These are phyloP conservation scores for Herpetotheres cachinnans DNA, from an alignment of 2,113 vertebrate genomes.

Conservation along the genomic window DNA sequence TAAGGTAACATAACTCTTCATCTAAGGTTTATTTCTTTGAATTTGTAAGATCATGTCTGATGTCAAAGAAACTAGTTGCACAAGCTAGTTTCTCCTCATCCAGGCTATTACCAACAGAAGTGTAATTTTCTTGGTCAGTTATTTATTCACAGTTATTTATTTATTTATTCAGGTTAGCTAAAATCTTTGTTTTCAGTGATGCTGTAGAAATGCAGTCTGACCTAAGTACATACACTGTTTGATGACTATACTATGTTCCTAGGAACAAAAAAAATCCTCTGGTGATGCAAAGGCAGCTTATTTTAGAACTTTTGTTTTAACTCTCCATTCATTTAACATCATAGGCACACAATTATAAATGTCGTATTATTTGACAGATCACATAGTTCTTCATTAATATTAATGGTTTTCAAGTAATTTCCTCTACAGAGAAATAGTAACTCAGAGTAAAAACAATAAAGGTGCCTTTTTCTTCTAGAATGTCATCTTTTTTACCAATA, in stretches of 20 bases:
- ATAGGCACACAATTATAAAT: neutral
- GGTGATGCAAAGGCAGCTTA: neutral
- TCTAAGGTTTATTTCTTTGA: neutral
- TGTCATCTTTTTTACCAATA: neutral
- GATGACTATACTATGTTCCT: neutral
- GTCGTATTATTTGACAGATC: neutral
- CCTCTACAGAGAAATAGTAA: neutral
- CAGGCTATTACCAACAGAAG: neutral
- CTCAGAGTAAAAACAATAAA: neutral
- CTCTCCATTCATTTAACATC: neutral
- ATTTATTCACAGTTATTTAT: neutral
- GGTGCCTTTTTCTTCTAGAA: neutral
- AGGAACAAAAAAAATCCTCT: neutral
- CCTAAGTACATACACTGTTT: neutral
- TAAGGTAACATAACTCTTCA: neutral
- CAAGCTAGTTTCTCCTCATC: neutral
- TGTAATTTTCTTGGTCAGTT: neutral
- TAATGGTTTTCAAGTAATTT: neutral
- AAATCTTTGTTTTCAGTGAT: neutral
- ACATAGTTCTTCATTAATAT: neutral
- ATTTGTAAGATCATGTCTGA: neutral
- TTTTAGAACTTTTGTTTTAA: neutral
- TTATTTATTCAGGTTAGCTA: neutral
- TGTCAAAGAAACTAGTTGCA: neutral
- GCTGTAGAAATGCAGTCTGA: neutral